Conservation (phyloP, 2,797 vertebrate genomes). For the Scarus forsteni region DNA sequence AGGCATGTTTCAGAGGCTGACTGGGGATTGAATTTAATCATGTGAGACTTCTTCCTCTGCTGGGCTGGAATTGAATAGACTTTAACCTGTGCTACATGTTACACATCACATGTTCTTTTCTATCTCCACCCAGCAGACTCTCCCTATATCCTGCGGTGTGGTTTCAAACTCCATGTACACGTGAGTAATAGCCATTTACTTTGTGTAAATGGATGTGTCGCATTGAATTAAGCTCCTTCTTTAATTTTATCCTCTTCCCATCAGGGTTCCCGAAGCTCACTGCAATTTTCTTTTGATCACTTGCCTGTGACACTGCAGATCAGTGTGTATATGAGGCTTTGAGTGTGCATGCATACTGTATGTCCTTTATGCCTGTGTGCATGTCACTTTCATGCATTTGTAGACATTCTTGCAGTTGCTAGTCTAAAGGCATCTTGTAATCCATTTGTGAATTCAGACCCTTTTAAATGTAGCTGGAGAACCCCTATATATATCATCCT, state of each 20-base stretch:
- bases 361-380: background rate
- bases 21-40: slow-evolving; percentile 57
- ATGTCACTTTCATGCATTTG: background rate
- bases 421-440: too few relatives aligned
- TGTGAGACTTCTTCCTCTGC: slow-evolving; percentile 34
- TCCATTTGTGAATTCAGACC: too few relatives aligned
- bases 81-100: slow-evolving; percentile 41
- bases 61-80: slow-evolving; percentile 38
- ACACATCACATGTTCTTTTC: slow-evolving; percentile 41
- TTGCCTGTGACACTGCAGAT: slow-evolving; percentile 57
- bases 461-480: too few relatives aligned
- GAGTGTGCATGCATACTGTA: background rate
- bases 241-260: slow-evolving; percentile 63
- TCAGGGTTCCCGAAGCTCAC: slow-evolving; percentile 60
- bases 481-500: too few relatives aligned
- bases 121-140: slow-evolving; percentile 24
- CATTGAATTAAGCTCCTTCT: slow-evolving; percentile 68
- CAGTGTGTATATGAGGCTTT: slow-evolving; percentile 7
- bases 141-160: slow-evolving; percentile 32
- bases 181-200: slow-evolving; percentile 68
- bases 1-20: slow-evolving; percentile 51
- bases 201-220: slow-evolving; percentile 72
- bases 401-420: background rate
- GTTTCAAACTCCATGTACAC: slow-evolving; percentile 50
- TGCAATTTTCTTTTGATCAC: slow-evolving; percentile 66